Conservation (phyloP, 2,797 vertebrate species). For the Muraenolepis orangiensis region DNA sequence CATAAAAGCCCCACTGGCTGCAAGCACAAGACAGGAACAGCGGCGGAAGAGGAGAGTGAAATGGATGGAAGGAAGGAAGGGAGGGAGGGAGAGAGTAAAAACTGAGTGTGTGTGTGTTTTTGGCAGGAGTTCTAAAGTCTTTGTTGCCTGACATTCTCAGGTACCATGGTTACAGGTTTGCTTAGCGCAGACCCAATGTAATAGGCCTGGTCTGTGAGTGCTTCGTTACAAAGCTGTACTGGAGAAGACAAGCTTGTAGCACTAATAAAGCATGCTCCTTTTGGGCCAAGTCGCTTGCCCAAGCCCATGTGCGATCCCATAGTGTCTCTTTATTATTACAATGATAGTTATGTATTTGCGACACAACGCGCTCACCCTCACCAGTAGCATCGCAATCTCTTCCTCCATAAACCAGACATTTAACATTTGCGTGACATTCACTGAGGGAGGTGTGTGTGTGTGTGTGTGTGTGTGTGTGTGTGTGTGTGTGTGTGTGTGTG, state of each 20-base stretch:
- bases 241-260: neutral
- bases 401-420: no score
- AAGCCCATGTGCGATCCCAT: no score
- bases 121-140: conserved; percentile 56
- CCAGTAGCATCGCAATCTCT: no score
- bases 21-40: neutral
- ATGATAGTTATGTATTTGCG: neutral
- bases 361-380: neutral
- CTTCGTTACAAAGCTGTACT: conserved; percentile 20
- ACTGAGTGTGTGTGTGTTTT: conserved; percentile 30
- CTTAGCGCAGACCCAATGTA: conserved; percentile 38
- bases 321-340: neutral
- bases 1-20: conserved; percentile 31
- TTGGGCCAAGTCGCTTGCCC: neutral
- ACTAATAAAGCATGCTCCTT: neutral
- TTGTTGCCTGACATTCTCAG: conserved; percentile 74
- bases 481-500: neutral
- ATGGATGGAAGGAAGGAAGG: conserved; percentile 49
- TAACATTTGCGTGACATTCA: no score
- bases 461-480: neutral
- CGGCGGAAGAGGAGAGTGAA: neutral
- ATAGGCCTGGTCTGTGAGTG: conserved; percentile 37
- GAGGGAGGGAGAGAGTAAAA: neutral
- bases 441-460: neutral
- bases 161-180: conserved; percentile 70